These are phyloP conservation scores for Habrosyne pyritoides DNA, from an alignment of 2,888 invertebrate genomes.

Conservation along the genomic window DNA sequence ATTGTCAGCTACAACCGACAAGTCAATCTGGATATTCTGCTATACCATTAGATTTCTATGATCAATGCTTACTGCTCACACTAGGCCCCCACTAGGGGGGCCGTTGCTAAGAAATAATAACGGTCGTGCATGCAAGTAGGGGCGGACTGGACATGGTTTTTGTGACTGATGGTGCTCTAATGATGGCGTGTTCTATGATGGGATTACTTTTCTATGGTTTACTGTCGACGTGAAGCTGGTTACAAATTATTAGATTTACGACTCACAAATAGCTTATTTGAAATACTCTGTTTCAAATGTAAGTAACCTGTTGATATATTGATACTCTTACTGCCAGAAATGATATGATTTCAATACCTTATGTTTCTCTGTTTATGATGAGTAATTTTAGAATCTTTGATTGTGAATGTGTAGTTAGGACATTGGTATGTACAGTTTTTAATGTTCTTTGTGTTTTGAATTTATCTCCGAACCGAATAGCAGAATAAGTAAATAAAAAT, in stretches of 20 bases:
- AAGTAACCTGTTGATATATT: no score
- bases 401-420: no score
- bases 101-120: slow-evolving; percentile 79
- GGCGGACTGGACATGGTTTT: slow-evolving; percentile 52
- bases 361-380: no score
- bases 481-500: no score
- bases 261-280: background rate
- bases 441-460: no score
- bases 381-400: no score
- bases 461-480: no score
- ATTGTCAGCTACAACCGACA: no score
- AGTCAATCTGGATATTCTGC: no score
- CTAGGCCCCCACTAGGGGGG: slow-evolving; percentile 25
- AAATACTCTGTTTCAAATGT: background rate
- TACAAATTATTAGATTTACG: background rate
- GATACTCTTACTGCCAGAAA: no score
- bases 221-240: background rate
- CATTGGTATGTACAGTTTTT: no score
- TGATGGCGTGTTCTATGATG: slow-evolving; percentile 28
- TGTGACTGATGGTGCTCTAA: slow-evolving; percentile 51
- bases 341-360: no score
- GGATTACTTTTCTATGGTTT: slow-evolving; percentile 3
- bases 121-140: slow-evolving; percentile 70
- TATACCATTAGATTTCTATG: slow-evolving; percentile 1
- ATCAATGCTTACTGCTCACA: background rate